A percentile compares a stretch with the other conserved stretches of the same genome.
Evolutionary conservation across 2,888 invertebrate species (phyloP).

Genomic region (Tyria jacobaeae): DNA sequence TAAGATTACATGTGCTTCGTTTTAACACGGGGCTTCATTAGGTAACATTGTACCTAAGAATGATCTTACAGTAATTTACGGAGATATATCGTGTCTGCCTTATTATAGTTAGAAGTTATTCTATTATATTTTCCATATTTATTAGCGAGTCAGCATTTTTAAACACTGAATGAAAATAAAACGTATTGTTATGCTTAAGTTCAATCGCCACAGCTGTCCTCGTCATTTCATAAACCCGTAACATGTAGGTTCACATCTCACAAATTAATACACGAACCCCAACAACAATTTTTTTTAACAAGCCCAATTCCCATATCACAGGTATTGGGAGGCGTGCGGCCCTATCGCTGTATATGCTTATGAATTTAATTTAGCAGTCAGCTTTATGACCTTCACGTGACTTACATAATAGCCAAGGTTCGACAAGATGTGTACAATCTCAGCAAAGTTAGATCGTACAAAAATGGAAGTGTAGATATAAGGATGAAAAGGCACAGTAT

Average conservation of each 20-base stretch:
- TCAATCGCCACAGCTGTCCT: not conserved
- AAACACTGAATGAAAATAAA: not conserved
- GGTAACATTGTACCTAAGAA: not conserved
- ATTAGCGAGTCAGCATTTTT: not conserved
- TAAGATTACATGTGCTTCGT: not conserved
- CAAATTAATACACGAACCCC: slow-evolving; percentile 22
- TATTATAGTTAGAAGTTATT: not conserved
- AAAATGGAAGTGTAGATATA: slow-evolving; percentile 21
- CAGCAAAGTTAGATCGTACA: slow-evolving; percentile 33
- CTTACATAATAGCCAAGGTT: slow-evolving; percentile 48
- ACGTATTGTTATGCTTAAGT: not conserved
- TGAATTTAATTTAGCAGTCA: slow-evolving; percentile 64
- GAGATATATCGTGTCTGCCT: too few relatives aligned
- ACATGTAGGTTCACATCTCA: slow-evolving; percentile 6
- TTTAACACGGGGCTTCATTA: not conserved
- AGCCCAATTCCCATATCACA: slow-evolving; percentile 24
- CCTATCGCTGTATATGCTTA: slow-evolving; percentile 43
- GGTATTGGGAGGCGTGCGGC: slow-evolving; percentile 24
- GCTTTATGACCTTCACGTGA: slow-evolving; percentile 61
- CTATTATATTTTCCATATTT: not conserved
- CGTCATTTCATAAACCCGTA: not conserved
- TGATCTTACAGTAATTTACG: not conserved
- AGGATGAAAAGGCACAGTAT: not conserved
- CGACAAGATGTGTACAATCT: slow-evolving; percentile 33
- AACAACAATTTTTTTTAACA: slow-evolving; percentile 10